Evolutionary conservation across 2,888 invertebrate species (phyloP).

Genomic region (Drosophila seclusa): DNA sequence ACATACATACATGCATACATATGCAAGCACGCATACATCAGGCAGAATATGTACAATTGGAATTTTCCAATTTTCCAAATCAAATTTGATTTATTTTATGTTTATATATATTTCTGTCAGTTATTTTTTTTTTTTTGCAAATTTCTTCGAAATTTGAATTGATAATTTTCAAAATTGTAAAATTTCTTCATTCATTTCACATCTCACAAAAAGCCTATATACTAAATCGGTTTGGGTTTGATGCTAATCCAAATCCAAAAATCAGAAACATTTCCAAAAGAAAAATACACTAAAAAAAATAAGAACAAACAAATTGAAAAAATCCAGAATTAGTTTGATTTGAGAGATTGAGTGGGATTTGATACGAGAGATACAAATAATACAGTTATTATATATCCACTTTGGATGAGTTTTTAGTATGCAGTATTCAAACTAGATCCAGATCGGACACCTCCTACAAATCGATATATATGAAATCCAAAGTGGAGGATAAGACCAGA

Average conservation of each 20-base stretch:
- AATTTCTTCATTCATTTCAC: background rate
- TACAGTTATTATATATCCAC: background rate
- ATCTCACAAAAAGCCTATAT: background rate
- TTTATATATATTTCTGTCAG: background rate
- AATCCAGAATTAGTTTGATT: background rate
- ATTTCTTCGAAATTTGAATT: background rate
- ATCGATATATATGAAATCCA: background rate
- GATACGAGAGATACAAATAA: background rate
- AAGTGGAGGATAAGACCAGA: background rate
- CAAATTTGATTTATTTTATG: background rate
- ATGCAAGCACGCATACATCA: background rate
- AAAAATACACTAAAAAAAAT: too few relatives aligned
- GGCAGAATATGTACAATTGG: background rate
- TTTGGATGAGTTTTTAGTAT: background rate
- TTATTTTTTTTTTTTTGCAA: background rate
- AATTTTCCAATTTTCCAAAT: background rate
- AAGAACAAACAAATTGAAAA: too few relatives aligned
- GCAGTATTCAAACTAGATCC: background rate
- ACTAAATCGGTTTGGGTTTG: too few relatives aligned
- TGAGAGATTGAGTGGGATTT: background rate
- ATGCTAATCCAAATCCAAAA: too few relatives aligned
- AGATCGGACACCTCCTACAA: background rate
- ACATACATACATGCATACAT: background rate
- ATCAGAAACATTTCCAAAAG: too few relatives aligned
- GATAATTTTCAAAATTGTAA: background rate